phyloP scores from a whole-genome alignment of 2,797 vertebrate species.

The Denticeps clupeoides region DNA sequence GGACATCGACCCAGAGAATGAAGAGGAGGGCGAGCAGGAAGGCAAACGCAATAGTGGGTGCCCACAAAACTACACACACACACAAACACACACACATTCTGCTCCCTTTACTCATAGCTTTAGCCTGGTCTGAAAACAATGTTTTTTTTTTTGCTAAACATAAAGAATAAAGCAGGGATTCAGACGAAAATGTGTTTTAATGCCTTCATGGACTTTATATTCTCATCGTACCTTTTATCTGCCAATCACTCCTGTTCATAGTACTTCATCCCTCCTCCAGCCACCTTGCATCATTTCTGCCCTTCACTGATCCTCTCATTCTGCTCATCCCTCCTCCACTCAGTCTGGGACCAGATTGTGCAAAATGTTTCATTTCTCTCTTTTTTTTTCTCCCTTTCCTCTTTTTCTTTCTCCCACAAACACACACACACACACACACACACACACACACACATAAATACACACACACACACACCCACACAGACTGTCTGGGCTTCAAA shows the following conservation, averaged over 20 bases:
- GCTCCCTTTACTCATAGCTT: too few species aligned
- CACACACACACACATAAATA: not conserved
- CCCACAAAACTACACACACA: constrained; percentile 5
- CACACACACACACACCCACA: constrained; percentile 20
- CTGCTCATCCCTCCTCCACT: not conserved
- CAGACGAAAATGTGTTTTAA: too few species aligned
- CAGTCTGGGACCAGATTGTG: too few species aligned
- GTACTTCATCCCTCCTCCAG: not conserved
- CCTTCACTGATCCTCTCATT: not conserved
- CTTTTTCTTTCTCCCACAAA: not conserved
- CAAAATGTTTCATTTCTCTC: not conserved
- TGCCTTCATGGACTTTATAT: too few species aligned
- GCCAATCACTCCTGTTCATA: not conserved
- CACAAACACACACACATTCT: not conserved
- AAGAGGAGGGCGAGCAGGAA: constrained; percentile 82
- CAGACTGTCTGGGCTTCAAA: not conserved
- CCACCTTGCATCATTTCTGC: not conserved
- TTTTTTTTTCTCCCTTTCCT: constrained; percentile 1
- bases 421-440: not conserved
- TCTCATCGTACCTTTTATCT: not conserved
- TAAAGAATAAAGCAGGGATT: too few species aligned
- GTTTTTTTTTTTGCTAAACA: too few species aligned
- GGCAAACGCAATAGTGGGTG: constrained; percentile 84
- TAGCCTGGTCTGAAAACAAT: too few species aligned
- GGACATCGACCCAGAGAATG: constrained; percentile 95